Base-by-base conservation (phyloP, 1,140 invertebrate genomes). In the Penaeus vannamei region DNA sequence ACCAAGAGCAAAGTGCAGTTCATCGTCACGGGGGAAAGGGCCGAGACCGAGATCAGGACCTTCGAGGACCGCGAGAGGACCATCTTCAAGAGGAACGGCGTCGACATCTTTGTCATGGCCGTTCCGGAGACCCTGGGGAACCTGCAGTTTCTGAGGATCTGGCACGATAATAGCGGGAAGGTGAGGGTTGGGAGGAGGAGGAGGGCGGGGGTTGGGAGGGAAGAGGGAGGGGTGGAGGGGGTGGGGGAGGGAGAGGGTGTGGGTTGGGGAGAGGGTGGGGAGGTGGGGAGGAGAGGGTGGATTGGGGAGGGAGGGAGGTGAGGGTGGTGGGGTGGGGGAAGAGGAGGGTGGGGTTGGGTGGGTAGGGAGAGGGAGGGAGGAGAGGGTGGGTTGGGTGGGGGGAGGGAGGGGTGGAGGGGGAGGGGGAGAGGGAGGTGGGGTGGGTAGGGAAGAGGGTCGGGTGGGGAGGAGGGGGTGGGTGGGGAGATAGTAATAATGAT, bases 101-200 rank as follows among this genome's bases (percentile, higher is more conserved):
- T 92, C 19, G 93, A 94, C 92, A 92, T 93, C 14, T 94, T 94
- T 91, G 92, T 94, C 0, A 93, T 94, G 93, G 91, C 94, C 32
- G 92, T 92, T n/a, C 86, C 84, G 36, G 90, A 93, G 76, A 92
- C 93, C 1, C 91, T 94, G 1, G 94, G 94, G 26, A 90, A 92
- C 22, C 90, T 94, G 72, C 93, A 92, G 85, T 94, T 93, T 90
- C 91, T 94, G 19, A 92, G 94, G 42, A 92, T 94, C 1, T 94
- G 94, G 94, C 94, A 94, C 86, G 94, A 94, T 91, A 94, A 94
- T 89, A 93, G 92, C 26, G 94, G 94, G 5, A 92, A 93, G 79
- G 46, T 84, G 20, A 61, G n/a, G 42, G 26, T 19, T 23, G 22
- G 22, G 29, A 20, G 42, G 29, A 12, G 72, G 5, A 93, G 93